Evolutionary conservation across 1,140 invertebrate species (phyloP), one percentile per base, ranked within the genome.

Genomic region (Tetragonula clypearis): DNA sequence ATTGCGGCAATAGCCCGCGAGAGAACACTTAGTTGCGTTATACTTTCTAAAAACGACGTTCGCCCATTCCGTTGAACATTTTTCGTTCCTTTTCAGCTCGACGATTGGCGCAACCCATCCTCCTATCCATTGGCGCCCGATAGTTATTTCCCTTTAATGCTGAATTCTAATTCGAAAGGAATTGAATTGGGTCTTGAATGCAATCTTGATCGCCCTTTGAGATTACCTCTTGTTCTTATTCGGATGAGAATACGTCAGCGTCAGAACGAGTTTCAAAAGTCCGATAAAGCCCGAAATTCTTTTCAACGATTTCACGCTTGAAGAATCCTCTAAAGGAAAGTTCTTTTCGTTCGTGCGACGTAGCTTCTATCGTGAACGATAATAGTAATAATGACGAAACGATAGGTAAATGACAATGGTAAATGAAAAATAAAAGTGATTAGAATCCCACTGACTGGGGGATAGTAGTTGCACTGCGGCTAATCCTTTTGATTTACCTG

Each of bases 401-500:
- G n/a, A n/a, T n/a, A n/a, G n/a, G 41, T 0, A 41, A 41, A 41
- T 49, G 41, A 49, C 3, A 35, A 49, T 49, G 6, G 41, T 8
- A 49, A 49, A 49, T 49, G 41, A 49, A 49, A 30, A 6, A 8
- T 49, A 49, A 49, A 49, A 49, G 41, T 49, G 41, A 49, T 0
- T 8, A 49, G 6, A 49, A 49, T 49, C 41, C 41, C 41, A 49
- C 41, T 49, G 9, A 49, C 8, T 35, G 35, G 41, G 41, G 6
- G 41, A 49, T 49, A 8, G 9, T 49, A 49, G 9, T 49, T 49
- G 41, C 8, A 41, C 41, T 1, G 41, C 11, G n/a, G n/a, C 17
- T n/a, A 74, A 2, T 53, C 30, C 30, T 30, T 30, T 30, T n/a
- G 55, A 96, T 96, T 35, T 95, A 99, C 99, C 98, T 94, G 98